Percentiles rank a stretch among this genome's conserved stretches.
phyloP scores from a whole-genome alignment of 2,888 invertebrate genomes.

The Osmoderma eremita region DNA sequence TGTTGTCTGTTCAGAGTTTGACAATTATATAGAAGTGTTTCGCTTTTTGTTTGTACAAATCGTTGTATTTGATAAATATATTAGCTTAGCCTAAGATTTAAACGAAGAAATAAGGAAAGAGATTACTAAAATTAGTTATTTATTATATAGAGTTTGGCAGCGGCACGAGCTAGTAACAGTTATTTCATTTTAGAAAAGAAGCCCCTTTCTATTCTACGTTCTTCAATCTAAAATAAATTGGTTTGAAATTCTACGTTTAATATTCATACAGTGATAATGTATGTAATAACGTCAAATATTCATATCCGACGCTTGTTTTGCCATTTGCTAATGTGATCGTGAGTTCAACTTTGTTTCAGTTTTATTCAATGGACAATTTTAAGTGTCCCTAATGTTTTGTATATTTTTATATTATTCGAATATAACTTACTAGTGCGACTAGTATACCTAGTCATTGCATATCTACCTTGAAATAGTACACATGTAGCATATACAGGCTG shows the following conservation, averaged over 20 bases:
- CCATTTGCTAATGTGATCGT: constrained; percentile 9
- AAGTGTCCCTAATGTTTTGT: constrained; percentile 16
- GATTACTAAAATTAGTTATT: constrained; percentile 32
- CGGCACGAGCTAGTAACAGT: constrained; percentile 27
- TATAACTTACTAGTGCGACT: constrained; percentile 15
- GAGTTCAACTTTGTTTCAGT: constrained; percentile 5
- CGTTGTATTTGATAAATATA: constrained; percentile 35
- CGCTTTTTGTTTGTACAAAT: constrained; percentile 37
- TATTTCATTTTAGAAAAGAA: constrained; percentile 12
- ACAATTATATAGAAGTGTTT: constrained; percentile 25
- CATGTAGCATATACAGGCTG: too few relatives aligned
- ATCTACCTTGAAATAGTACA: background rate
- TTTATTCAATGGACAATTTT: constrained; percentile 2
- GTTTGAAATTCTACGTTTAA: constrained; percentile 1
- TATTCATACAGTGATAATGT: background rate
- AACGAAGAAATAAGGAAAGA: constrained; percentile 28
- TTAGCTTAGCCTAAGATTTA: constrained; percentile 36
- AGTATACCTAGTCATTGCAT: constrained; percentile 16
- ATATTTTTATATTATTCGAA: constrained; percentile 2
- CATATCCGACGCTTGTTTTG: background rate
- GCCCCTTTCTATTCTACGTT: constrained; percentile 15
- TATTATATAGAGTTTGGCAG: constrained; percentile 35
- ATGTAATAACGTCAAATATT: background rate
- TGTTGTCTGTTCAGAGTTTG: constrained; percentile 29
- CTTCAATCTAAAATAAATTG: constrained; percentile 15